Evolutionary conservation across 1,140 invertebrate species (phyloP).

Genomic region (Cydia strobilella): DNA sequence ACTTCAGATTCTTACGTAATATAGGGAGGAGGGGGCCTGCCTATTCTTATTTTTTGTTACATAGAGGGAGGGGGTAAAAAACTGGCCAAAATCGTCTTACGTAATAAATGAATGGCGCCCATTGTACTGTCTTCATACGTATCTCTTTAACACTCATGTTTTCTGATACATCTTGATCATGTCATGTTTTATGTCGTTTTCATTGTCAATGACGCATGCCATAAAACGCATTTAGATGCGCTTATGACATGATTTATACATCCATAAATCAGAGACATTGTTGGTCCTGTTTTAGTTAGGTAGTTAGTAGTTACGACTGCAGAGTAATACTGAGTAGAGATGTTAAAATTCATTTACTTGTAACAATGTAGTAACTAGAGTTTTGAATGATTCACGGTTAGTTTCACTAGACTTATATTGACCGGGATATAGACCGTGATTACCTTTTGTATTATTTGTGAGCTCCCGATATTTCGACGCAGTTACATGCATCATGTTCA

Average conservation of each 20-base stretch:
- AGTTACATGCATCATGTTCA: no score
- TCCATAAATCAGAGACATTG: slow-evolving; percentile 24
- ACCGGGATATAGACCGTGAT: no score
- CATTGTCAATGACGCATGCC: slow-evolving; percentile 12
- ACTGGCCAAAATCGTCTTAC: no score
- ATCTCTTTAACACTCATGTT: slow-evolving; percentile 6
- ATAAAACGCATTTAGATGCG: slow-evolving; percentile 1
- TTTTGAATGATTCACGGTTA: no score
- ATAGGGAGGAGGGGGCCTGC: no score
- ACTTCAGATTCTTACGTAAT: no score
- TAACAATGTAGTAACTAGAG: slow-evolving; percentile 24
- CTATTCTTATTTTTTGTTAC: no score
- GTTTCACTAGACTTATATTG: no score
- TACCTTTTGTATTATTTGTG: no score
- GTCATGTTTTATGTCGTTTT: slow-evolving; percentile 17
- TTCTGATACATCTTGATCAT: slow-evolving; percentile 3
- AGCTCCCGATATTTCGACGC: no score
- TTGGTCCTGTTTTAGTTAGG: slow-evolving; percentile 1
- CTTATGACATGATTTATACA: slow-evolving; percentile 22
- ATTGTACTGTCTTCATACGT: neutral
- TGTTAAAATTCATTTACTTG: slow-evolving; percentile 22
- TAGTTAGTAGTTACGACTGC: slow-evolving; percentile 11
- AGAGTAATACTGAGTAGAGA: slow-evolving; percentile 28
- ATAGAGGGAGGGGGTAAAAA: no score
- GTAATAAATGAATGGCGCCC: no score